Percentiles rank a stretch among this genome's conserved stretches.
Conservation (phyloP, 1,140 invertebrate genomes). For the Cotesia typhae region DNA sequence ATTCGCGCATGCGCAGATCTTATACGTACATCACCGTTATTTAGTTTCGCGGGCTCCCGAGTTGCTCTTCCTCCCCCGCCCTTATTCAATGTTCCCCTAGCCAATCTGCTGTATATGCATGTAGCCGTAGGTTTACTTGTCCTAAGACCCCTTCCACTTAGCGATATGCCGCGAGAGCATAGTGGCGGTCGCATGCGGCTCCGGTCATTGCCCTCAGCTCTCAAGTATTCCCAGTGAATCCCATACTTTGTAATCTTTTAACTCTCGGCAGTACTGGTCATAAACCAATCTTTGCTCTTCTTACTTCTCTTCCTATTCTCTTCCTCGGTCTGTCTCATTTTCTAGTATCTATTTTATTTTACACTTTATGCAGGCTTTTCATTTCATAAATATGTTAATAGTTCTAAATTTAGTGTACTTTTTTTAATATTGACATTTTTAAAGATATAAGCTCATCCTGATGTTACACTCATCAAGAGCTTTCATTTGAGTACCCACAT, state of each 20-base stretch:
- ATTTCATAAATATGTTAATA: background rate
- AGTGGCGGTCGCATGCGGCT: slow-evolving; percentile 46
- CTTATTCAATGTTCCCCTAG: slow-evolving; percentile 28
- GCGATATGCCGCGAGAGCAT: background rate
- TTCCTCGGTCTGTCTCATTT: slow-evolving; percentile 9
- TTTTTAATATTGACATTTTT: no score
- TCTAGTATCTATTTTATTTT: slow-evolving; percentile 7
- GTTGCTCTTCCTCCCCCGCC: slow-evolving; percentile 25
- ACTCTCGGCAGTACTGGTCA: slow-evolving; percentile 34
- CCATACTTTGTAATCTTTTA: slow-evolving; percentile 31
- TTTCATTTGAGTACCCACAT: no score
- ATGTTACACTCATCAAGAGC: no score
- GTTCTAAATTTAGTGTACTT: no score
- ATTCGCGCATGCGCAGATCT: slow-evolving; percentile 53
- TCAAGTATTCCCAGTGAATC: slow-evolving; percentile 53
- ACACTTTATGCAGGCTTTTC: background rate
- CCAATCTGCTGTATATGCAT: slow-evolving; percentile 23
- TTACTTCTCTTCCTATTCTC: slow-evolving; percentile 6
- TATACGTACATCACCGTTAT: slow-evolving; percentile 66
- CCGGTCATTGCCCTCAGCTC: slow-evolving; percentile 61
- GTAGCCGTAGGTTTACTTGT: slow-evolving; percentile 26
- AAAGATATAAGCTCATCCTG: no score
- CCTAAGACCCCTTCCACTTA: slow-evolving; percentile 25
- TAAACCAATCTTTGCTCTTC: slow-evolving; percentile 41
- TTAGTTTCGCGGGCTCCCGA: slow-evolving; percentile 49